Evolutionary conservation across 1,140 invertebrate species (phyloP).

Genomic region (Drosophila sucinea): DNA sequence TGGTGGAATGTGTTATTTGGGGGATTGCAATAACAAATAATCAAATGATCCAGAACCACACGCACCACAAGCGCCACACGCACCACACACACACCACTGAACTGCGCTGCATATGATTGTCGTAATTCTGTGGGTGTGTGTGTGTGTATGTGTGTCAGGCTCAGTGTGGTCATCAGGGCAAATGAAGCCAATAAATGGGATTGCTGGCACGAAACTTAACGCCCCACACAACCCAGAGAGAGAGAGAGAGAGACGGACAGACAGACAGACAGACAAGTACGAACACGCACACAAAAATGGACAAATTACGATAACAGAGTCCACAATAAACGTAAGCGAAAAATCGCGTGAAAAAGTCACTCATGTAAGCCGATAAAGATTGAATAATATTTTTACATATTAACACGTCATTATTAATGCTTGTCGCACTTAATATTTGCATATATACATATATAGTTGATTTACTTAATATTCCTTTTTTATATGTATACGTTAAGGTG

Average conservation of each 20-base stretch:
- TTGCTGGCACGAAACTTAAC: slow-evolving; percentile 38
- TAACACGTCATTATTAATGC: slow-evolving; percentile 65
- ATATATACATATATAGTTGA: slow-evolving; percentile 31
- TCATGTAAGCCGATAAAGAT: slow-evolving; percentile 58
- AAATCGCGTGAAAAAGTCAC: slow-evolving; percentile 37
- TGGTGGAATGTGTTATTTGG: neutral
- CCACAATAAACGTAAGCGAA: slow-evolving; percentile 8
- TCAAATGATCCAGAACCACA: slow-evolving; percentile 55
- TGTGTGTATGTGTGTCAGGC: slow-evolving; percentile 19
- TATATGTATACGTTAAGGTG: neutral
- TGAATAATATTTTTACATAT: slow-evolving; percentile 61
- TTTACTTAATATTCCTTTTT: neutral
- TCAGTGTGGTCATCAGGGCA: slow-evolving; percentile 40
- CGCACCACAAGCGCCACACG: slow-evolving; percentile 36
- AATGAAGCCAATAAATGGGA: slow-evolving; percentile 68
- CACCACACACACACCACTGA: slow-evolving; percentile 41
- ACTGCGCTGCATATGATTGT: slow-evolving; percentile 27
- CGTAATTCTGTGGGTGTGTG: slow-evolving; percentile 28
- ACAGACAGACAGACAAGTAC: neutral
- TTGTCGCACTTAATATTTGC: slow-evolving; percentile 47
- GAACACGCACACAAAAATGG: too few relatives aligned
- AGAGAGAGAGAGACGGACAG: neutral
- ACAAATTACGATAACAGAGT: slow-evolving; percentile 8
- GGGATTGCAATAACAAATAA: slow-evolving; percentile 18
- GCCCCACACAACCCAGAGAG: neutral